phyloP scores from a whole-genome alignment of 2,113 vertebrate species.

The Elaphurus davidianus region DNA sequence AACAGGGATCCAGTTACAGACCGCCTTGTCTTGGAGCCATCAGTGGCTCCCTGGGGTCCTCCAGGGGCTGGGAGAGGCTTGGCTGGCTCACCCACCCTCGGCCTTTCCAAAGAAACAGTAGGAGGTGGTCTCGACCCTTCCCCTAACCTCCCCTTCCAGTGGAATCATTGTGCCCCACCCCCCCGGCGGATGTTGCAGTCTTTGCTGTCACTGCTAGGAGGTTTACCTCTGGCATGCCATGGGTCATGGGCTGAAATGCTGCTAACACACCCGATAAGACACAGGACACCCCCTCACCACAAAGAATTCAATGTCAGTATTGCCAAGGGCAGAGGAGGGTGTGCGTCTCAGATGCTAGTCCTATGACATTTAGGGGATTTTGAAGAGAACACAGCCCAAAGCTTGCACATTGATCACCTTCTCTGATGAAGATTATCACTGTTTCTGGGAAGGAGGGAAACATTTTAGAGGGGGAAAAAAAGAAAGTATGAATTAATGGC shows the following conservation, averaged over 20 bases:
- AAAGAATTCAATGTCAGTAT: not conserved
- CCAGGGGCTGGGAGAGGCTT: not conserved
- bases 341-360: not conserved
- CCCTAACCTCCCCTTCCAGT: not conserved
- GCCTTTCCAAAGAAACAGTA: not conserved
- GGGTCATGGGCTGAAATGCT: not conserved
- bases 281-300: not conserved
- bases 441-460: not conserved
- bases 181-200: not conserved
- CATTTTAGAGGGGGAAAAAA: not conserved
- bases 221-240: not conserved
- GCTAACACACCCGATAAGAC: fast-evolving
- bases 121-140: not conserved
- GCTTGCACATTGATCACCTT: not conserved
- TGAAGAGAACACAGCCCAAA: not conserved
- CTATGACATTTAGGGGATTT: fast-evolving
- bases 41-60: not conserved
- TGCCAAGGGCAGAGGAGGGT: fast-evolving
- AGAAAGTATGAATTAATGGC: not conserved
- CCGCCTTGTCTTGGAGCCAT: not conserved
- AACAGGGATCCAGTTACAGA: fast-evolving
- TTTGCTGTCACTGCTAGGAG: fast-evolving
- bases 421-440: not conserved
- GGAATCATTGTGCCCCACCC: too few relatives aligned
- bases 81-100: not conserved